Evolutionary conservation across 1,140 invertebrate species (phyloP).

Genomic region (Monochamus saltuarius): DNA sequence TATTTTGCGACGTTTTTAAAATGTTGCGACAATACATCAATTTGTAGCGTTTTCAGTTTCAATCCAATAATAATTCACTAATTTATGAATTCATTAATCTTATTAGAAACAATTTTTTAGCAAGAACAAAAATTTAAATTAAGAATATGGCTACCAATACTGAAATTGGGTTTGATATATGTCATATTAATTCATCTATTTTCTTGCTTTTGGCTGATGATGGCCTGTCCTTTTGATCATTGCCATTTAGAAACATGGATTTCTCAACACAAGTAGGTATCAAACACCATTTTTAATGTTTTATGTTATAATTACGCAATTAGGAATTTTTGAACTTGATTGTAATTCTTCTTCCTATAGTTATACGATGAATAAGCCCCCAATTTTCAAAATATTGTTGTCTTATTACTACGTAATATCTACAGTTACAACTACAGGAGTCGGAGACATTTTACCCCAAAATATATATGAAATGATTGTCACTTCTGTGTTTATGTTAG

Average conservation of each 20-base stretch:
- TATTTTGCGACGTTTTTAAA: neutral
- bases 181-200: constrained; percentile 1
- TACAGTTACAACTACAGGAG: constrained; percentile 8
- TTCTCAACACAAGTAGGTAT: neutral
- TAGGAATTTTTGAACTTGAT: neutral
- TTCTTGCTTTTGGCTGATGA: constrained; percentile 11
- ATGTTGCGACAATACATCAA: neutral
- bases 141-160: neutral
- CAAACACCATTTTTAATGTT: neutral
- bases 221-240: constrained; percentile 14
- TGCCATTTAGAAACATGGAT: constrained; percentile 8
- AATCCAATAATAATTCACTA: neutral
- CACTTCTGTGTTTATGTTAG: constrained; percentile 1
- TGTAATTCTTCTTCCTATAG: neutral
- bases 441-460: constrained; percentile 9
- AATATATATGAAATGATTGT: constrained; percentile 7
- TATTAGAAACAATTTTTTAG: neutral
- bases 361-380: neutral
- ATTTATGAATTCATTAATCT: neutral
- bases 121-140: neutral
- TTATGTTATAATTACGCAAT: too few species aligned
- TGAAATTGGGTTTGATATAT: constrained; percentile 3
- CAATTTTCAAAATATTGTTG: neutral
- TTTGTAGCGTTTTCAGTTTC: neutral
- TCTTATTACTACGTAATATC: constrained; percentile 17